phyloP scores from a whole-genome alignment of 2,888 invertebrate genomes.

The Zelleria hepariella region DNA sequence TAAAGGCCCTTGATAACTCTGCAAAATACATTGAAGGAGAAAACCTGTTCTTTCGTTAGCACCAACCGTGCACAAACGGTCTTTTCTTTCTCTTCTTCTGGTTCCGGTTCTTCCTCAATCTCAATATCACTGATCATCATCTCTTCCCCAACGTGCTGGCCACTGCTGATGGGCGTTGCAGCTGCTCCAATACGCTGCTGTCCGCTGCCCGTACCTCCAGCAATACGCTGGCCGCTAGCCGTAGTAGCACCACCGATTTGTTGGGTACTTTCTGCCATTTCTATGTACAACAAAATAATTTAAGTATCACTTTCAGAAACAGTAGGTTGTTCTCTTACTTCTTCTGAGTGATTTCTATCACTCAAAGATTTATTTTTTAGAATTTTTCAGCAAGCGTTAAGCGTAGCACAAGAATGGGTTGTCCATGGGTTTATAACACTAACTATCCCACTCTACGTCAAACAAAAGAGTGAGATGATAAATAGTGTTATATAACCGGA shows the following conservation, averaged over 20 bases:
- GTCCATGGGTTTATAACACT: too few relatives aligned
- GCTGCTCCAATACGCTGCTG: not conserved
- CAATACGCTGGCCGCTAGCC: not conserved
- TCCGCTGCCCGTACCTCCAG: not conserved
- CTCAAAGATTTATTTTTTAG: too few relatives aligned
- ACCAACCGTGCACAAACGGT: constrained; percentile 38
- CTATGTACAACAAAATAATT: not conserved
- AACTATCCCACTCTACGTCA: too few relatives aligned
- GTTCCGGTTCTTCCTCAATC: not conserved
- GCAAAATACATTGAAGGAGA: not conserved
- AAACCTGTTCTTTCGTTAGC: constrained; percentile 44
- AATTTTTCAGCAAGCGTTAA: too few relatives aligned
- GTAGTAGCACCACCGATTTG: not conserved
- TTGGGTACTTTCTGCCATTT: not conserved
- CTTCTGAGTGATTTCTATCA: too few relatives aligned
- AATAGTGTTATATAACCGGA: too few relatives aligned
- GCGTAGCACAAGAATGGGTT: too few relatives aligned
- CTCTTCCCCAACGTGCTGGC: not conserved
- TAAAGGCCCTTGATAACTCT: too few relatives aligned
- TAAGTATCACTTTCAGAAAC: too few relatives aligned
- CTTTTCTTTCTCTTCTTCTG: constrained; percentile 28
- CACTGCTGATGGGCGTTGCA: too few relatives aligned
- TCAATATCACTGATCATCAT: not conserved
- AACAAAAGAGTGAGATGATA: too few relatives aligned
- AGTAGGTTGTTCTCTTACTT: too few relatives aligned